phyloP scores from a whole-genome alignment of 1,140 invertebrate genomes.

The Camponotus floridanus region DNA sequence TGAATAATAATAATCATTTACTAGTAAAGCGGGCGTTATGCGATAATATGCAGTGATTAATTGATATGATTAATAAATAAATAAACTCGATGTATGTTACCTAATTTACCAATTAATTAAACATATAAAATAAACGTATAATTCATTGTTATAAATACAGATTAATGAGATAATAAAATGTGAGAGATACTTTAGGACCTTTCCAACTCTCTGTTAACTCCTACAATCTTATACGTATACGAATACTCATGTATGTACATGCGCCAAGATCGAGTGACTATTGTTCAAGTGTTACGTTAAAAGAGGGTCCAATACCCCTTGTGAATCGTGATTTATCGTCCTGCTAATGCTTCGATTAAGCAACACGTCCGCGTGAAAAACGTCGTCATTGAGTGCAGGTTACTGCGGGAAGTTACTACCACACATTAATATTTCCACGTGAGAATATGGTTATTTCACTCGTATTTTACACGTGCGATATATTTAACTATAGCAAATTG shows the following conservation, averaged over 20 bases:
- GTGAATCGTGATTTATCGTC: constrained; percentile 78
- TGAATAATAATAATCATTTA: background rate
- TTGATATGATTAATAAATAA: too few relatives aligned
- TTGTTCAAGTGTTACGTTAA: constrained; percentile 43
- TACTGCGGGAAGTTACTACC: background rate
- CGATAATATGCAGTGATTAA: background rate
- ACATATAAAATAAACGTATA: background rate
- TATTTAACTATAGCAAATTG: background rate
- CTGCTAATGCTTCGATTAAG: constrained; percentile 78
- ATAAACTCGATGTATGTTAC: background rate
- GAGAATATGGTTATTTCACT: background rate
- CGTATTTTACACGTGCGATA: background rate
- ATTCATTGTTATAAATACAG: constrained; percentile 7
- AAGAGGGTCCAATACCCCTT: constrained; percentile 46
- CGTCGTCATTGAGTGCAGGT: constrained; percentile 24
- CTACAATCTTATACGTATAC: constrained; percentile 8
- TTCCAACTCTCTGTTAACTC: background rate
- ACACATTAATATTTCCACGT: constrained; percentile 18
- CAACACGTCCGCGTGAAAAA: constrained; percentile 66
- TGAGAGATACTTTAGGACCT: constrained; percentile 33
- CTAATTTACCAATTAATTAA: background rate
- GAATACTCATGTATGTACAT: too few relatives aligned
- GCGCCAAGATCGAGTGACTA: constrained; percentile 13
- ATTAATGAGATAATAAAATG: constrained; percentile 18
- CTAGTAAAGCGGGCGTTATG: background rate